Evolutionary conservation across 2,888 invertebrate species (phyloP).

Genomic region (Alentia gelatinosa): DNA sequence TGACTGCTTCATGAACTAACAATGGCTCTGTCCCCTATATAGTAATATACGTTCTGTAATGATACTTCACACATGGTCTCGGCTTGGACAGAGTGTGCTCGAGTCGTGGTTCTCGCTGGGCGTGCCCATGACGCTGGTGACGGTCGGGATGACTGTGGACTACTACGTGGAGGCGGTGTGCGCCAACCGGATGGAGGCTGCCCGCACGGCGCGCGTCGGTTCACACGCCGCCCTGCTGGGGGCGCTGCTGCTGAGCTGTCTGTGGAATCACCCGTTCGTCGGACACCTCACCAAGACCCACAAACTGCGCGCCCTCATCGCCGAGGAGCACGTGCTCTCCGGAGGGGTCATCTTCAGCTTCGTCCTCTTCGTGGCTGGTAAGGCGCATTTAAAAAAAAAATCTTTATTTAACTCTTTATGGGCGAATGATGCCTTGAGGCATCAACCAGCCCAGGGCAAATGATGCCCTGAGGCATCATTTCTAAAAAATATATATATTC

Average conservation of each 20-base stretch:
- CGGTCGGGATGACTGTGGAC: constrained; percentile 81
- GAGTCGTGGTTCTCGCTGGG: constrained; percentile 74
- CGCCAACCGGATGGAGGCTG: constrained; percentile 76
- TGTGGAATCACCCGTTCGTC: constrained; percentile 79
- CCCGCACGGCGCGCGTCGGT: constrained; percentile 78
- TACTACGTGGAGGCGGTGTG: constrained; percentile 82
- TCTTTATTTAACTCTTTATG: no score
- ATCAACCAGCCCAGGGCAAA: no score
- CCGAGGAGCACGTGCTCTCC: constrained; percentile 81
- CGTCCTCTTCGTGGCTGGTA: constrained; percentile 81
- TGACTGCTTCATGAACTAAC: no score
- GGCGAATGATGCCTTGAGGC: no score
- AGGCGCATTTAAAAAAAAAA: no score
- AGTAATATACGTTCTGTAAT: no score
- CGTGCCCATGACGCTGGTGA: constrained; percentile 78
- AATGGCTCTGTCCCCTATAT: no score
- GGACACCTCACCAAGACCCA: constrained; percentile 73
- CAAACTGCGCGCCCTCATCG: constrained; percentile 73
- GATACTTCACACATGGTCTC: no score
- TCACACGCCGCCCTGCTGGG: constrained; percentile 80
- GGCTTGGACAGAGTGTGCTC: constrained; percentile 63
- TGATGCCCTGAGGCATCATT: no score
- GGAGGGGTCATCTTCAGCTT: constrained; percentile 82
- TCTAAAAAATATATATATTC: no score
- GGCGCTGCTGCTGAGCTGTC: constrained; percentile 77